These are phyloP conservation scores for Perizoma flavofasciatum DNA, from an alignment of 2,888 invertebrate genomes.

Conservation along the genomic window DNA sequence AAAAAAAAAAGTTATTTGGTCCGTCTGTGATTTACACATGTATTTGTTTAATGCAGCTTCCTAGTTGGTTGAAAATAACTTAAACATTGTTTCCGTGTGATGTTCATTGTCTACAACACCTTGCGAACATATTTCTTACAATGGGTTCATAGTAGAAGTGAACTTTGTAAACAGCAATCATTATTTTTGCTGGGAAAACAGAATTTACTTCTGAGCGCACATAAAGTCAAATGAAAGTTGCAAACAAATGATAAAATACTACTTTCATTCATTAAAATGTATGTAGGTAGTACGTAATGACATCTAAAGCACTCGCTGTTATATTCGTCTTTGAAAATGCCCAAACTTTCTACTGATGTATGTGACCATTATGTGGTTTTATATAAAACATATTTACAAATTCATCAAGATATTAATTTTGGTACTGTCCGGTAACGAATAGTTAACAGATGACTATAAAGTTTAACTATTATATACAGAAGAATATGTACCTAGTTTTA, in stretches of 20 bases:
- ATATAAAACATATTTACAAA: constrained; percentile 60
- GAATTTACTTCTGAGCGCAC: constrained; percentile 25
- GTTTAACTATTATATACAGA: constrained; percentile 61
- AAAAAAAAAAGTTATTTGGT: constrained; percentile 15
- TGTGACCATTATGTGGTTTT: constrained; percentile 20
- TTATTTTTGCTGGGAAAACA: constrained; percentile 35
- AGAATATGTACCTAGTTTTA: constrained; percentile 56
- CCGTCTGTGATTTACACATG: constrained; percentile 16
- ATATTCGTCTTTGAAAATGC: constrained; percentile 70
- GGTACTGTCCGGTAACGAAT: constrained; percentile 71
- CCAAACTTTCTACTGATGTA: constrained; percentile 37
- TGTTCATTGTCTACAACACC: constrained; percentile 26
- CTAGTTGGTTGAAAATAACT: constrained; percentile 22
- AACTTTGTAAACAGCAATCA: constrained; percentile 23
- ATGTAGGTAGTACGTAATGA: neutral
- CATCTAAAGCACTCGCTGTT: constrained; percentile 36
- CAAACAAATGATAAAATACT: constrained; percentile 2
- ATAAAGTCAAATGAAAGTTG: constrained; percentile 26
- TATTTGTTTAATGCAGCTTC: constrained; percentile 27
- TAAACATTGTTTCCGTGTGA: constrained; percentile 24
- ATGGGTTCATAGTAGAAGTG: constrained; percentile 27
- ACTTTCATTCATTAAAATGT: constrained; percentile 2
- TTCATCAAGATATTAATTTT: constrained; percentile 41
- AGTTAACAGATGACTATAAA: constrained; percentile 76
- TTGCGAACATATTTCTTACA: constrained; percentile 25